A percentile compares a stretch with the other conserved stretches of the same genome.
These are phyloP conservation scores for Apamea anceps DNA, from an alignment of 2,888 invertebrate species.

Conservation along the genomic window DNA sequence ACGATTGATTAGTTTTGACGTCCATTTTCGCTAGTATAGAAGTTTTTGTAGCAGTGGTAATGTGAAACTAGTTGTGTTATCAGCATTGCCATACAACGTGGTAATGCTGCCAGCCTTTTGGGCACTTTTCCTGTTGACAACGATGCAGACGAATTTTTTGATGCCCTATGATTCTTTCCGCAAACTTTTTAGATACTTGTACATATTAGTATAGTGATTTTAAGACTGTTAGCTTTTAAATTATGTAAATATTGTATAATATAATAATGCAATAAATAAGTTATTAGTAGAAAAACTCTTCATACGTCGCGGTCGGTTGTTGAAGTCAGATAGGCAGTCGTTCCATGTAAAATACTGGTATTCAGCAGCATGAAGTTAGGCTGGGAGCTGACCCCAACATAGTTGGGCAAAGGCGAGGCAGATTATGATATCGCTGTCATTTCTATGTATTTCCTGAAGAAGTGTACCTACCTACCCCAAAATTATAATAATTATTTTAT, in stretches of 20 bases:
- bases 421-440: background rate
- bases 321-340: background rate
- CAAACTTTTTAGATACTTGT: too few species aligned
- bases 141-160: background rate
- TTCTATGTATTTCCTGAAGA: background rate
- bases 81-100: background rate
- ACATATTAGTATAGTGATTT: too few species aligned
- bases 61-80: background rate
- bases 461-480: too few species aligned
- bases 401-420: background rate
- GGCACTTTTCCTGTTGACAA: background rate
- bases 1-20: background rate
- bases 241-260: too few species aligned
- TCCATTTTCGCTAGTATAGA: background rate
- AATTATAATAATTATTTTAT: too few species aligned
- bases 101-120: background rate
- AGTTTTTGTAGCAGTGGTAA: background rate
- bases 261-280: too few species aligned
- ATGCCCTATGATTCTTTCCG: too few species aligned
- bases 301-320: background rate
- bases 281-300: background rate
- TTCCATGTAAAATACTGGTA: background rate
- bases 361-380: background rate
- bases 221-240: too few species aligned
- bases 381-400: background rate